Evolutionary conservation across 2,797 vertebrate species (phyloP), one percentile per base, ranked within the genome.

Genomic region (Notoglanidium macrostoma): DNA sequence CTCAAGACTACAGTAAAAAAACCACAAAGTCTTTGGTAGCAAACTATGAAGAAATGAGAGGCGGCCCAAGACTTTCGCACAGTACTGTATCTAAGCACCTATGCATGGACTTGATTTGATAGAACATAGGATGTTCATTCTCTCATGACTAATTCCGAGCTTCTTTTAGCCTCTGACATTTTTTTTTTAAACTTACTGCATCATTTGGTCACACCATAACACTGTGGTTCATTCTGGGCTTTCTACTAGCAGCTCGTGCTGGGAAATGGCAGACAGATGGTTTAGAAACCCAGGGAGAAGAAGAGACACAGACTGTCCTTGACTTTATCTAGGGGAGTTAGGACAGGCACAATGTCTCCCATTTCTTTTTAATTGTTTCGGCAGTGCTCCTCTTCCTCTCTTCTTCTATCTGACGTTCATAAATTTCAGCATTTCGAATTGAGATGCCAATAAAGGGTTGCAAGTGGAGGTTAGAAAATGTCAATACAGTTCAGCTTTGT

Each of bases 291-390:
- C 68, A 88, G 57, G 40, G 35, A 54, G 83, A 77, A 83, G 77
- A 65, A 86, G 83, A 85, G 23, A 87, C 82, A 88, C 61, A 79
- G 67, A 88, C 40, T 44, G 86, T 72, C 87, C 90, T 90, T 85
- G 77, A 81, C 51, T 46, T 89, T 84, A 87, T 88, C 35, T 57
- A 84, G 76, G 65, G 88, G 87, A 79, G 74, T 88, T 77, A 83
- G 77, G 86, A 86, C 77, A 90, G 86, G 17, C 80, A 89, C 89
- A 65, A 70, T 94, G 87, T 85, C 80, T 90, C 82, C 67, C 67
- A 84, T 54, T 46, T 87, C 80, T 32, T 84, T 76, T 87, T 89
- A 90, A 83, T 82, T 14, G 1, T 57, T 70, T 40, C 12, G 0
- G 14, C 67, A 40, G 49, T 84, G 49, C 12, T 72, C 59, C 77